Base-by-base conservation (phyloP, 2,113 vertebrate genomes). In the Cyphomyrus discorhynchus region DNA sequence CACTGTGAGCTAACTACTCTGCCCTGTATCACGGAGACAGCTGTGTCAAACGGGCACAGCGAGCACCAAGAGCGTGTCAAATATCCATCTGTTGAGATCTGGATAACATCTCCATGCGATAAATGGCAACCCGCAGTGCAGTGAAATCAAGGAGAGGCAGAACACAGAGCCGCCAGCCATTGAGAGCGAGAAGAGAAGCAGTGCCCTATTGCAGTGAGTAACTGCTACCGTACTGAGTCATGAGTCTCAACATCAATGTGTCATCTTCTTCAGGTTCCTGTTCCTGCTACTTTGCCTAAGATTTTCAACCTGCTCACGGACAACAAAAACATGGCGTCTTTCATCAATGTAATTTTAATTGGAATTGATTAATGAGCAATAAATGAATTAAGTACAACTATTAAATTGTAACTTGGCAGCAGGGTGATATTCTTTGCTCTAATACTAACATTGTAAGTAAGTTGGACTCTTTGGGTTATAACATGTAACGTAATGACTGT, bases 101-200 rank as follows among this genome's bases (percentile, higher is more conserved):
- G 88, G 80, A 52, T 82, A 53, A 83, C 52, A 7, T 56, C 50
- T 39, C 52, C 31, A n/a, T 50, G 27, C 24, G 21, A 53, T 89
- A n/a, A 89, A 83, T 31, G 50, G 53, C 39, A 31, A 39, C 31
- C 86, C 11, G n/a, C 45, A 35, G 21, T 19, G 19, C 80, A 58
- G 52, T 21, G 52, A 85, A 66, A 74, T 62, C 88, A 89, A 88
- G 92, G 90, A 91, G 91, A 93, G 87, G 89, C 39, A 80, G 85
- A 66, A 52, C 6, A 90, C 15, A 90, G 77, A 62, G 89, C 19
- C 47, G 53, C 24, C 47, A 21, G 27, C 58, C 21, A 2, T 3
- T 27, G 52, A 42, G 52, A 89, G 77, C 0, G 6, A 39, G 74
- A 80, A 3, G 74, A 0, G 17, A 42, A 80, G 10, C 35, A 1